Base-by-base conservation (phyloP, 1,140 invertebrate species). In the Leptestheria dahalacensis region DNA sequence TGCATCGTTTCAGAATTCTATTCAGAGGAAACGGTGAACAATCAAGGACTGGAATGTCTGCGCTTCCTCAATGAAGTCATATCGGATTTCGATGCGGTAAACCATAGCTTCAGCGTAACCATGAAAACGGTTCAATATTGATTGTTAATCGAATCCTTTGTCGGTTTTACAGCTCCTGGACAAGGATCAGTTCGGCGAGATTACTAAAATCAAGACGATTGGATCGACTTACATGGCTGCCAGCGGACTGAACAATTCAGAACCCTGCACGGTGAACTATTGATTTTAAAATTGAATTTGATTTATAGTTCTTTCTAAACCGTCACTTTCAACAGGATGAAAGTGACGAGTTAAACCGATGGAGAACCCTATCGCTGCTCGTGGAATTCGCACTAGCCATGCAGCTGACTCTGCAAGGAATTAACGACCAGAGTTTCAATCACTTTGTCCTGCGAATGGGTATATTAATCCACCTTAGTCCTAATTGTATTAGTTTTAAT, bases 131-230 rank as follows among this genome's bases (percentile, higher is more conserved):
- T n/a, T n/a, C n/a, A n/a, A n/a, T n/a, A n/a, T n/a, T n/a, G n/a
- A n/a, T n/a, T n/a, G n/a, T n/a, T n/a, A n/a, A n/a, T n/a, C n/a
- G 0, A 18, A 54, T 59, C n/a, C 15, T 0, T 9, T 55, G 48
- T 47, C 15, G 3, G 4, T 62, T 61, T 77, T 79, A 47, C 71
- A 93, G 89, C 74, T 94, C 59, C 68, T 95, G 60, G 89, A 92
- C 67, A 77, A 86, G 58, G 77, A 82, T 0, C 83, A 88, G 68
- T 92, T 89, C 69, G 83, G 85, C 66, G 68, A 73, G 54, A 91
- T 95, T 33, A 93, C 91, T 56, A 97, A 97, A 78, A 97, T 97
- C 52, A 97, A 97, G 74, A 97, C 94, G 12, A 97, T 97, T 65
- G 89, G 92, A 25, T 93, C 91, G 1, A 96, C 92, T 0, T 97